Evolutionary conservation across 2,888 invertebrate species (phyloP).

Genomic region (Phasia obesa): DNA sequence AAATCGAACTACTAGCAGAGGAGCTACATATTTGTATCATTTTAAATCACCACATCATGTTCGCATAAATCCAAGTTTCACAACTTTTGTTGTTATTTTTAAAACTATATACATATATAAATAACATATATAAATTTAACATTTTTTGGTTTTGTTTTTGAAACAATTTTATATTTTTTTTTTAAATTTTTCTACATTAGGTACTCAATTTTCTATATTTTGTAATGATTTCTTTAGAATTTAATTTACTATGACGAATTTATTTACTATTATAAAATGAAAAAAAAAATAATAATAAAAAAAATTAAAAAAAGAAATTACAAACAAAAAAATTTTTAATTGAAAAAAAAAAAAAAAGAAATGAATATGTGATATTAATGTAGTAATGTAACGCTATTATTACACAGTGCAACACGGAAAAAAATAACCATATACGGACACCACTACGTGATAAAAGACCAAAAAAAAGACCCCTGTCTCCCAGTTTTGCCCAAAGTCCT

Average conservation of each 20-base stretch:
- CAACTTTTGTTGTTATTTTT: conserved; percentile 1
- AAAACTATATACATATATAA: conserved; percentile 16
- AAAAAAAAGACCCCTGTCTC: too few relatives aligned
- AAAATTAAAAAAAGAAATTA: not conserved
- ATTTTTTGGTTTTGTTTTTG: conserved; percentile 35
- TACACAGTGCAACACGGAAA: too few relatives aligned
- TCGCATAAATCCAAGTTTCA: conserved; percentile 27
- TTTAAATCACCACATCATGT: not conserved
- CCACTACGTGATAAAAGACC: too few relatives aligned
- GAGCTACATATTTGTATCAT: not conserved
- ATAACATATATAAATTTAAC: not conserved
- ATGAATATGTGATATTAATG: too few relatives aligned
- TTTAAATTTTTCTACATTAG: conserved; percentile 51
- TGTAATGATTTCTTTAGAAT: conserved; percentile 42
- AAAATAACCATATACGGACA: too few relatives aligned
- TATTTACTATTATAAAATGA: not conserved
- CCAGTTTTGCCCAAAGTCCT: too few relatives aligned
- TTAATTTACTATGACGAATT: not conserved
- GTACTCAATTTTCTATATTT: conserved; percentile 63
- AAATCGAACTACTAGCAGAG: too few relatives aligned
- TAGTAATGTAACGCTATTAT: too few relatives aligned
- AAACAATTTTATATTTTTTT: conserved; percentile 34
- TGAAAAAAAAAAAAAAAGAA: too few relatives aligned
- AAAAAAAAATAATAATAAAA: not conserved
- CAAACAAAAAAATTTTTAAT: not conserved